phyloP scores from a whole-genome alignment of 2,888 invertebrate genomes.

The Drosophila buzzatii region DNA sequence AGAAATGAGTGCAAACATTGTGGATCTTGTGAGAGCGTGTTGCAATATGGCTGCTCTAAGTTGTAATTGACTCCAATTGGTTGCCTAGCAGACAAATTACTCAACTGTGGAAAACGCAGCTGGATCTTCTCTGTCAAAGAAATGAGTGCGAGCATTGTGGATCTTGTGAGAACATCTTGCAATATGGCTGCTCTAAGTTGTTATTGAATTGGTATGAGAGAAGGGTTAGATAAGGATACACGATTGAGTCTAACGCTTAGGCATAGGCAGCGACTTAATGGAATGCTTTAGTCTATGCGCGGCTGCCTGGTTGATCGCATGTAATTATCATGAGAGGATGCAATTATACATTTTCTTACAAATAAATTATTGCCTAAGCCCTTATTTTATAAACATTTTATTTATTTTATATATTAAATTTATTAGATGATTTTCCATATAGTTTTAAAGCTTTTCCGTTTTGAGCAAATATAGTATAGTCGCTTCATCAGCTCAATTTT shows the following conservation, averaged over 20 bases:
- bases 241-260: no score
- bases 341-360: no score
- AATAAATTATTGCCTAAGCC: no score
- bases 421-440: no score
- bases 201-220: not conserved
- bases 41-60: not conserved
- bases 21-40: not conserved
- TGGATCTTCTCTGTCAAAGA: not conserved
- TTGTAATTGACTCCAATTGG: not conserved
- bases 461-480: not conserved
- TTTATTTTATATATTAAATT: not conserved
- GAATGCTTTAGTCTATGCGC: not conserved
- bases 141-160: not conserved
- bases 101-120: not conserved
- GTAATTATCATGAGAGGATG: not conserved
- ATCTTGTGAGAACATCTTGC: not conserved
- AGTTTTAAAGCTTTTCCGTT: not conserved
- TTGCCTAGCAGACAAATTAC: no score
- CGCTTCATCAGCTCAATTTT: not conserved
- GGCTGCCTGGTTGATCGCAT: not conserved
- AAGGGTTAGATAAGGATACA: no score
- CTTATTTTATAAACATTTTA: not conserved
- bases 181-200: not conserved
- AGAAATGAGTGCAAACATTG: not conserved
- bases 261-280: not conserved